Evolutionary conservation across 2,797 vertebrate species (phyloP).

Genomic region (Tapera naevia): DNA sequence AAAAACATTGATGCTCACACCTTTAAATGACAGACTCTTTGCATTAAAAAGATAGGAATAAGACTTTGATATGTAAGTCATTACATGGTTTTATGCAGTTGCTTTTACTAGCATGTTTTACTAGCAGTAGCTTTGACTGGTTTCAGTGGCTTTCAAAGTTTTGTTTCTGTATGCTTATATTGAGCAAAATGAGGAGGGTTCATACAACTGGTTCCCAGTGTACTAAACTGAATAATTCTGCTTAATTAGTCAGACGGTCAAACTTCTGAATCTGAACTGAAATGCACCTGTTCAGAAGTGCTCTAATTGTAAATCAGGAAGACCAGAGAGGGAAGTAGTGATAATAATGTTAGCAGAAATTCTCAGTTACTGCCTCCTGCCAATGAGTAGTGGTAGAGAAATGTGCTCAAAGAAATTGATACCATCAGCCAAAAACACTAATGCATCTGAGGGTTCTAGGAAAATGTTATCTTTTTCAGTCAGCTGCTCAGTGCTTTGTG

Average conservation of each 20-base stretch:
- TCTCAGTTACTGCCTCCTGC: neutral
- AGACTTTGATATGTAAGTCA: neutral
- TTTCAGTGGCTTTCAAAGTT: neutral
- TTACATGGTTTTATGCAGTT: neutral
- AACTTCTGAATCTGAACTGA: neutral
- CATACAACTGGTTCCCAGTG: neutral
- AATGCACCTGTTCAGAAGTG: neutral
- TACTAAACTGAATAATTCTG: neutral
- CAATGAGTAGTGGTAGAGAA: neutral
- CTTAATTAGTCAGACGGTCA: neutral
- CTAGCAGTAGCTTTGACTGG: neutral
- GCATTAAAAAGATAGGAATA: neutral
- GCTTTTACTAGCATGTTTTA: neutral
- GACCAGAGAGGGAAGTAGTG: neutral
- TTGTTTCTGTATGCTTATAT: neutral
- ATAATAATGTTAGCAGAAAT: neutral
- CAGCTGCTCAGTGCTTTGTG: neutral
- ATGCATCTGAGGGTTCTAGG: neutral
- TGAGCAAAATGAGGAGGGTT: neutral
- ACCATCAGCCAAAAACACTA: neutral
- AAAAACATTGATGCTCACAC: neutral
- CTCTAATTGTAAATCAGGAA: neutral
- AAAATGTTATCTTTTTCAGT: neutral
- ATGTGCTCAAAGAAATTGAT: neutral
- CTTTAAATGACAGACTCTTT: neutral